These are phyloP conservation scores for Elanoides forficatus DNA, from an alignment of 2,113 vertebrate genomes.

Conservation along the genomic window DNA sequence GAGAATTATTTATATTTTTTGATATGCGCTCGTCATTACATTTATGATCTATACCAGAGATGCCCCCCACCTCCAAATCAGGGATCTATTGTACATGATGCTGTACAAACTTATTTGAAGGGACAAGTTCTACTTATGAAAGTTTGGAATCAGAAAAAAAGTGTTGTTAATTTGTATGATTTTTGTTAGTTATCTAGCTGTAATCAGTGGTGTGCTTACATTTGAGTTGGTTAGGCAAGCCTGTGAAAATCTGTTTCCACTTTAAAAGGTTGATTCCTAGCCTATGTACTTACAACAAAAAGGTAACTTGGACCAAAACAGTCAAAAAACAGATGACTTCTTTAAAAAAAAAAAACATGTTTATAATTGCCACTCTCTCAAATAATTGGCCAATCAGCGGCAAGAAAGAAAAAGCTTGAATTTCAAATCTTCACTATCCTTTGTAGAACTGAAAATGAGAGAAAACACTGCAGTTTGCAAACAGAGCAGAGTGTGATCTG, in stretches of 20 bases:
- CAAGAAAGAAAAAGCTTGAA: conserved; percentile 10
- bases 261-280: not conserved
- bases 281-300: not conserved
- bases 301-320: not conserved
- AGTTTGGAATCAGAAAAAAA: not conserved
- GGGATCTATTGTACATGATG: not conserved
- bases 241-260: not conserved
- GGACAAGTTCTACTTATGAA: not conserved
- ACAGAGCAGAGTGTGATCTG: not conserved
- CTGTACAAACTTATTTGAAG: not conserved
- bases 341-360: not conserved
- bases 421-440: not conserved
- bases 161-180: not conserved
- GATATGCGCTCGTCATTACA: not conserved
- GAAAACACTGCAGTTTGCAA: not conserved
- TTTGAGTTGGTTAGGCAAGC: not conserved
- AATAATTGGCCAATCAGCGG: not conserved
- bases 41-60: not conserved
- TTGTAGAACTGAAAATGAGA: conserved; percentile 23
- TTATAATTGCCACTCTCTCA: not conserved
- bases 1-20: not conserved
- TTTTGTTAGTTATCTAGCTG: not conserved
- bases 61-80: not conserved
- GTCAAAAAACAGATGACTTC: not conserved
- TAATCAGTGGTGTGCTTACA: not conserved